These are phyloP conservation scores for Globia sparganii DNA, from an alignment of 2,888 invertebrate genomes.

Conservation along the genomic window DNA sequence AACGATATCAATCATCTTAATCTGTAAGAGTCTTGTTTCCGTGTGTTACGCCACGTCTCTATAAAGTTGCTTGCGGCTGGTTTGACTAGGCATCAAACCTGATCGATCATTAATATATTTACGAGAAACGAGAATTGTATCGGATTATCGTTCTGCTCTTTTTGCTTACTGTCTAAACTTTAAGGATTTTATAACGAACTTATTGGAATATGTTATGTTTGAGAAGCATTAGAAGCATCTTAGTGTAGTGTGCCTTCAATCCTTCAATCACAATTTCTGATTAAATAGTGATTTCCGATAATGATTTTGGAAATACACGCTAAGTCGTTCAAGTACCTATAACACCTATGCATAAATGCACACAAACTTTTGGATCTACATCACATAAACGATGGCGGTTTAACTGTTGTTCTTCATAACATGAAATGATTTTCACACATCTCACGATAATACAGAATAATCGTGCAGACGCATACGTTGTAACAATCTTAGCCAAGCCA, in stretches of 20 bases:
- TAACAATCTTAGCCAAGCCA: slow-evolving; percentile 4
- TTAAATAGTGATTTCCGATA: background rate
- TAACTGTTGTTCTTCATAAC: slow-evolving; percentile 24
- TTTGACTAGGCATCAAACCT: slow-evolving; percentile 61
- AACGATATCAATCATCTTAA: slow-evolving; percentile 48
- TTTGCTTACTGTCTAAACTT: slow-evolving; percentile 48
- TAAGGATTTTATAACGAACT: background rate
- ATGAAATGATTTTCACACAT: slow-evolving; percentile 47
- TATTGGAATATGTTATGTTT: background rate
- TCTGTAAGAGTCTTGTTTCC: slow-evolving; percentile 59
- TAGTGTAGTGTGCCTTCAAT: background rate
- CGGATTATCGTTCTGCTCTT: slow-evolving; percentile 46
- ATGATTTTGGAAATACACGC: background rate
- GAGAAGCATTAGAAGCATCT: background rate
- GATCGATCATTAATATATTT: slow-evolving; percentile 65
- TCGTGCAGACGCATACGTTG: slow-evolving; percentile 35
- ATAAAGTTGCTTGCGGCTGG: slow-evolving; percentile 55
- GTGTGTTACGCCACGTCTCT: slow-evolving; percentile 53
- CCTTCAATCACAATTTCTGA: background rate
- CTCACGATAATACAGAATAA: slow-evolving; percentile 36
- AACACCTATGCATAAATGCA: background rate
- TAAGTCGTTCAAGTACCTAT: background rate
- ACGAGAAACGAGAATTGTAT: slow-evolving; percentile 60
- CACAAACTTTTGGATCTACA: slow-evolving; percentile 1
- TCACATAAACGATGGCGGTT: slow-evolving; percentile 11